Evolutionary conservation across 2,888 invertebrate species (phyloP), one percentile per base, ranked within the genome.

Genomic region (Criorhina ranunculi): DNA sequence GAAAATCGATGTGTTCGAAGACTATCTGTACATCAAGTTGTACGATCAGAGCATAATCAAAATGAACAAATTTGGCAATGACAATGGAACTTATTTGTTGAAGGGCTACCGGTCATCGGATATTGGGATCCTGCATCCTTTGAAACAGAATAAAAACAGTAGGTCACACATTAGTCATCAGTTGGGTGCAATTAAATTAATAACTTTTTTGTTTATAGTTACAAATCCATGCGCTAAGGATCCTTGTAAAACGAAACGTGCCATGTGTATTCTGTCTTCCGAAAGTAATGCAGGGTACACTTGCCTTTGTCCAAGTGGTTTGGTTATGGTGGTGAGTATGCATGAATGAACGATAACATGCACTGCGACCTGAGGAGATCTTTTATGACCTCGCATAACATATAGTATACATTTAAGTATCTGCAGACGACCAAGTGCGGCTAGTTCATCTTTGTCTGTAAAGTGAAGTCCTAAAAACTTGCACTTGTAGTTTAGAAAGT

Each of bases 1-100:
- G 89, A 94, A 94, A 90, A 91, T 96, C 35, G 96, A 95, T 88
- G 93, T 96, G 0, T 96, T 96, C 89, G 96, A 96, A 90, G 95
- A 96, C 88, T 93, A 92, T 78, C 89, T 96, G 9, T 96, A 94
- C 89, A 93, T 96, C 24, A 94, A 95, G 42, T 93, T 95, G 2
- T 94, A 94, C 88, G 93, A 93, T 60, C 94, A 95, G 88, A 93
- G 93, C 83, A 93, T 96, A 51, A 91, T 94, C 44, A 93, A 93
- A 87, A 91, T 95, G 91, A 93, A 94, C 88, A 96, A 96, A 90
- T 95, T 95, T 90, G 95, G 95, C 12, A 91, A 91, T 60, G 93
- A 93, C 33, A 93, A 93, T 87, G 90, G 93, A 42, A 93, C 93
- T 1, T 93, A 93, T 88, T 91, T 94, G 76, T 92, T 93, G 0